These are phyloP conservation scores for Propithecus coquereli DNA, from an alignment of 2,113 vertebrate genomes.

Conservation along the genomic window DNA sequence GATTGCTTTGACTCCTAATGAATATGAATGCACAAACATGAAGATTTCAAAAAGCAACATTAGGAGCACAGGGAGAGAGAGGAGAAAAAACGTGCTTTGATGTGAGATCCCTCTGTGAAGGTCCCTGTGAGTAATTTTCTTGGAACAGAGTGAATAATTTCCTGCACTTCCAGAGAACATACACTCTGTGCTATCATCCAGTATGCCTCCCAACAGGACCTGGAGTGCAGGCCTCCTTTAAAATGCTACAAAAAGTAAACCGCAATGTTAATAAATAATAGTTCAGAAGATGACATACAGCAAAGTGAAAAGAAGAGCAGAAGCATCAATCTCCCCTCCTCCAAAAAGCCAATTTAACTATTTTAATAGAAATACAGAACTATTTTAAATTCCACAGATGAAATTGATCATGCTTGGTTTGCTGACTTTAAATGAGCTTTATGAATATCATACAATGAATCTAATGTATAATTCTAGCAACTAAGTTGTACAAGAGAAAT, in stretches of 20 bases:
- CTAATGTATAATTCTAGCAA: neutral
- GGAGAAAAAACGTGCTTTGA: neutral
- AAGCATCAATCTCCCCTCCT: neutral
- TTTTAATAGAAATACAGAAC: neutral
- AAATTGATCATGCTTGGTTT: constrained; percentile 19
- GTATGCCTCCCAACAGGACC: neutral
- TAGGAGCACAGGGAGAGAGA: neutral
- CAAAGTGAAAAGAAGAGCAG: constrained; percentile 16
- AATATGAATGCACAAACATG: constrained; percentile 47
- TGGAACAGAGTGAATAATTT: neutral
- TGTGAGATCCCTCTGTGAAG: neutral
- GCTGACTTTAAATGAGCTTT: neutral
- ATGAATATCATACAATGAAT: neutral
- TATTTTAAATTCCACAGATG: neutral
- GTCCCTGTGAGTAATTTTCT: neutral
- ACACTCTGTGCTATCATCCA: neutral
- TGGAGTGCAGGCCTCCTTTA: neutral
- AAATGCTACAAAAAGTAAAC: constrained; percentile 7
- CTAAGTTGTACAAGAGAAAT: neutral
- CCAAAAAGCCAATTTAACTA: neutral
- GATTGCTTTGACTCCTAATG: constrained; percentile 23
- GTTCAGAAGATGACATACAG: neutral
- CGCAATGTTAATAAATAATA: neutral
- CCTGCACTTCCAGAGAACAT: neutral
- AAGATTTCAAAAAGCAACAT: constrained; percentile 44